Evolutionary conservation across 2,888 invertebrate species (phyloP).

Genomic region (Torymus aiolomorphi): DNA sequence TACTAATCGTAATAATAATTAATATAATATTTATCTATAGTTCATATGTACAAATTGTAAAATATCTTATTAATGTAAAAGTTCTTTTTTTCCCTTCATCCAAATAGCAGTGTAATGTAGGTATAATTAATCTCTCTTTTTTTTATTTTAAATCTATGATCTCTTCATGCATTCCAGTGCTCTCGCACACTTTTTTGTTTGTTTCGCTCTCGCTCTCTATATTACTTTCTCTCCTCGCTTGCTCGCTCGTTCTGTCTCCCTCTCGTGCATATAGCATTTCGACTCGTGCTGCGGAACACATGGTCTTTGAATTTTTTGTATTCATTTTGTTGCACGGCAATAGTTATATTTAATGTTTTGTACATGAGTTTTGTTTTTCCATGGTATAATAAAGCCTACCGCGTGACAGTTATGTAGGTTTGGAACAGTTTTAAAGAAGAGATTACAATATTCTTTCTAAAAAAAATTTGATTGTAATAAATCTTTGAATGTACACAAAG

Average conservation of each 20-base stretch:
- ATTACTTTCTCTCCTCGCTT: conserved; percentile 40
- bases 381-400: conserved; percentile 43
- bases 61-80: conserved; percentile 70
- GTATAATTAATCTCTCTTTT: conserved; percentile 58
- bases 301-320: conserved; percentile 59
- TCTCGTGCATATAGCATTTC: conserved; percentile 23
- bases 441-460: conserved; percentile 6
- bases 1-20: conserved; percentile 58
- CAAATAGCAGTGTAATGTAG: conserved; percentile 58
- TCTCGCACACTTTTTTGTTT: conserved; percentile 49
- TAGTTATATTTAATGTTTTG: conserved; percentile 45
- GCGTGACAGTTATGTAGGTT: conserved; percentile 14
- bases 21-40: conserved; percentile 65
- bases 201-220: conserved; percentile 53
- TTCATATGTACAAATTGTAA: conserved; percentile 74
- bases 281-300: conserved; percentile 61
- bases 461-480: background rate
- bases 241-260: background rate
- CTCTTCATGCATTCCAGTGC: conserved; percentile 39
- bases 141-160: conserved; percentile 58
- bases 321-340: conserved; percentile 41
- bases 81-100: conserved; percentile 55
- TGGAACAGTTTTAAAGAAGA: conserved; percentile 34
- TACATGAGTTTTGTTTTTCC: conserved; percentile 45
- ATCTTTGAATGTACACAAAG: too few species aligned